Evolutionary conservation across 2,888 invertebrate genomes (phyloP), one percentile per base, ranked within the genome.

Genomic region (Pomacea canaliculata): DNA sequence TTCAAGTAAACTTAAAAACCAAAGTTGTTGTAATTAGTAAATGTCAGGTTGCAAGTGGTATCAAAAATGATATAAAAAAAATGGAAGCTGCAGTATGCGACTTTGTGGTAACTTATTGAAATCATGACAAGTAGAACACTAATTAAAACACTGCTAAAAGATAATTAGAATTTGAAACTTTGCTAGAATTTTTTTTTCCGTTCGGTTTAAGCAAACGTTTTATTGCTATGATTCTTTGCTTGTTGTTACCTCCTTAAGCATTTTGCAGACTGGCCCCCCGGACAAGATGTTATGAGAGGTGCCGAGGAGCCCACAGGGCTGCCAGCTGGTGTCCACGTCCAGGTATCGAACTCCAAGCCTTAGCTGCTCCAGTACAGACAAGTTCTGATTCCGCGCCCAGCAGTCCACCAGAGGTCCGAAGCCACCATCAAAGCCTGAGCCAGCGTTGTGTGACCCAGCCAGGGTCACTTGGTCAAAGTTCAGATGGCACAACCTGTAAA

Each of bases 371-470:
- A 68, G 37, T n/a, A 80, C 77, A 37, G 65, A 62, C 70, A 69
- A 60, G 9, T 23, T 62, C 51, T 80, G 78, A 70, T 80, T 80
- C n/a, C 78, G 67, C 56, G 76, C 48, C 75, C 76, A 72, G 63
- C 80, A 80, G 68, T 76, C 69, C 27, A 78, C 18, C 16, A 80
- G 62, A 23, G 23, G 23, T 8, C 78, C 78, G 71, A 80, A 80
- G 0, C 80, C 80, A 23, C 74, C 74, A 51, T 71, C 66, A 49
- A 80, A 80, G 27, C 80, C 80, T 13, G 80, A 60, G 0, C 80
- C 80, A 23, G 80, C 78, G 48, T 80, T 80, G 69, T 80, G 80
- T 19, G 78, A 63, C 7, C 80, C 80, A 10, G 78, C 68, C 71
- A 80, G 27, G 0, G 78, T 80, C 48, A 77, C 48, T 59, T 78